These are phyloP conservation scores for Caloenas nicobarica DNA, from an alignment of 2,113 vertebrate genomes.

Conservation along the genomic window DNA sequence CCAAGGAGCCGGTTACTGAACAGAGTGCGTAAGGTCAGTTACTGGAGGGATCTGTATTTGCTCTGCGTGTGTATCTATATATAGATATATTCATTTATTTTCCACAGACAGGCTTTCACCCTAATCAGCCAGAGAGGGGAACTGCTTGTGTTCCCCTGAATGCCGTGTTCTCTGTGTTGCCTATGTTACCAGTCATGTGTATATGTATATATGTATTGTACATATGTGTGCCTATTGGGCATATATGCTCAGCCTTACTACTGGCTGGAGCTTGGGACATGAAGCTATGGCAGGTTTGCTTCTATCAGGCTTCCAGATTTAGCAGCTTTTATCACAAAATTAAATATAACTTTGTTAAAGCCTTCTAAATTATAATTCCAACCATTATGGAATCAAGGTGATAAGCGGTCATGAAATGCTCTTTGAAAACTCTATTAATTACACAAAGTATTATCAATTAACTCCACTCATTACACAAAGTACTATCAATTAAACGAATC, in stretches of 20 bases:
- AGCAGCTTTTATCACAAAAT: neutral
- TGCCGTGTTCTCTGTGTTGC: neutral
- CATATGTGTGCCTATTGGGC: neutral
- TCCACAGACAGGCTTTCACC: too few relatives aligned
- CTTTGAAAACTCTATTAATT: neutral
- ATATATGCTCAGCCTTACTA: neutral
- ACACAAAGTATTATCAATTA: neutral
- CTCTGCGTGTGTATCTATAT: too few relatives aligned
- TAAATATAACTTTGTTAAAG: neutral
- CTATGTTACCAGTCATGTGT: neutral
- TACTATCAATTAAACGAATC: neutral
- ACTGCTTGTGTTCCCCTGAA: too few relatives aligned
- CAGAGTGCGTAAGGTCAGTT: neutral
- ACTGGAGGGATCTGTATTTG: too few relatives aligned
- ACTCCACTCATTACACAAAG: too few relatives aligned
- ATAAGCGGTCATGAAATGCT: neutral
- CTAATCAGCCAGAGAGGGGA: neutral
- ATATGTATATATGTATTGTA: neutral
- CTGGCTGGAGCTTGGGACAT: neutral
- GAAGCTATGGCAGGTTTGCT: neutral
- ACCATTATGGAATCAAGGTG: neutral
- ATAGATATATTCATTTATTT: too few relatives aligned
- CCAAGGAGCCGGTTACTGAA: neutral
- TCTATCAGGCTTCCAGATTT: neutral
- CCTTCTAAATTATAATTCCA: neutral